These are phyloP conservation scores for Simalia tracyae DNA, from an alignment of 2,797 vertebrate genomes.

Conservation along the genomic window DNA sequence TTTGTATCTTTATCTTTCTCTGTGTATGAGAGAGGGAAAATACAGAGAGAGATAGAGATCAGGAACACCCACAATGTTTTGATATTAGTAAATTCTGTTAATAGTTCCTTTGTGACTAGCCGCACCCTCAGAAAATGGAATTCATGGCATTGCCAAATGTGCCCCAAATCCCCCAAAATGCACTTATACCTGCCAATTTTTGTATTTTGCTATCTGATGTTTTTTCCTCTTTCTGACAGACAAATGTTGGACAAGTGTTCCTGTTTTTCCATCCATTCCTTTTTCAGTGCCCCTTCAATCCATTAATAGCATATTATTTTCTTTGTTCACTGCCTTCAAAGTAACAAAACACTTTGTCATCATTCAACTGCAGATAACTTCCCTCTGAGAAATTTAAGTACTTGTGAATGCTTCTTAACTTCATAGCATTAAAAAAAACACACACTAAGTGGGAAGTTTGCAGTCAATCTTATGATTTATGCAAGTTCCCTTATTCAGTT, in stretches of 20 bases:
- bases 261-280: not conserved
- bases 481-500: not conserved
- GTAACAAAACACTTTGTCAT: not conserved
- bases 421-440: not conserved
- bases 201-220: not conserved
- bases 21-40: too few relatives aligned
- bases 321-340: not conserved
- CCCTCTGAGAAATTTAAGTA: not conserved
- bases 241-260: not conserved
- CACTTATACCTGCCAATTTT: not conserved
- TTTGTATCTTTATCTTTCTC: too few relatives aligned
- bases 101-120: not conserved
- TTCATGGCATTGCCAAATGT: not conserved
- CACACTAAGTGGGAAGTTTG: not conserved
- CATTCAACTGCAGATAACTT: not conserved
- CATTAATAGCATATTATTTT: not conserved
- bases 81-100: too few relatives aligned
- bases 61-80: too few relatives aligned
- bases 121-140: not conserved
- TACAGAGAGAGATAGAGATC: too few relatives aligned
- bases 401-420: not conserved
- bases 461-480: not conserved
- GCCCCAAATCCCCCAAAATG: not conserved
- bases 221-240: not conserved
- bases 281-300: not conserved